phyloP scores from a whole-genome alignment of 2,113 vertebrate species.

The Pterocles orientalis region DNA sequence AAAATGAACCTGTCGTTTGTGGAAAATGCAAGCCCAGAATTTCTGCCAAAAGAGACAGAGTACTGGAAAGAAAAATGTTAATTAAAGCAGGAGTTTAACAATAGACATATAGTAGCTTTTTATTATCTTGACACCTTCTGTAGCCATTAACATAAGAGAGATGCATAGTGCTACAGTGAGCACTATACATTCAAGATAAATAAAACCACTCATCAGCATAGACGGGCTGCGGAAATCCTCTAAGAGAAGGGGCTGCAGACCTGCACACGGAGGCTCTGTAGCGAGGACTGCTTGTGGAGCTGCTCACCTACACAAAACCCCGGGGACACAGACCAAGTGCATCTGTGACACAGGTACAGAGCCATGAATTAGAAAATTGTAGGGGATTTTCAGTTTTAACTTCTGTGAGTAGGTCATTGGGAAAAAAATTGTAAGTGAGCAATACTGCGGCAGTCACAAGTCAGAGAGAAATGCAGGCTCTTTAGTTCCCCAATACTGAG shows the following conservation, averaged over 20 bases:
- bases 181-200: neutral
- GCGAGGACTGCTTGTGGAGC: neutral
- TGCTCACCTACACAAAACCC: neutral
- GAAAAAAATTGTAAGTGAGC: neutral
- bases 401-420: neutral
- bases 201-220: neutral
- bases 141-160: neutral
- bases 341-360: neutral
- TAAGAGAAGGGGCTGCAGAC: neutral
- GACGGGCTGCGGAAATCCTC: neutral
- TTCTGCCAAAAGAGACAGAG: neutral
- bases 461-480: neutral
- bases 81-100: constrained; percentile 11
- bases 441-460: neutral
- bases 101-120: neutral
- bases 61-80: constrained; percentile 1
- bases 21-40: neutral
- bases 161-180: neutral
- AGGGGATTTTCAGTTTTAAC: neutral
- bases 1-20: constrained; percentile 2
- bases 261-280: neutral
- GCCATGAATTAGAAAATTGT: neutral
- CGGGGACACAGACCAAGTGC: neutral
- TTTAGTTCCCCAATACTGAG: neutral
- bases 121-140: neutral